These are phyloP conservation scores for Tylochromis polylepis DNA, from an alignment of 2,113 vertebrate species.

Conservation along the genomic window DNA sequence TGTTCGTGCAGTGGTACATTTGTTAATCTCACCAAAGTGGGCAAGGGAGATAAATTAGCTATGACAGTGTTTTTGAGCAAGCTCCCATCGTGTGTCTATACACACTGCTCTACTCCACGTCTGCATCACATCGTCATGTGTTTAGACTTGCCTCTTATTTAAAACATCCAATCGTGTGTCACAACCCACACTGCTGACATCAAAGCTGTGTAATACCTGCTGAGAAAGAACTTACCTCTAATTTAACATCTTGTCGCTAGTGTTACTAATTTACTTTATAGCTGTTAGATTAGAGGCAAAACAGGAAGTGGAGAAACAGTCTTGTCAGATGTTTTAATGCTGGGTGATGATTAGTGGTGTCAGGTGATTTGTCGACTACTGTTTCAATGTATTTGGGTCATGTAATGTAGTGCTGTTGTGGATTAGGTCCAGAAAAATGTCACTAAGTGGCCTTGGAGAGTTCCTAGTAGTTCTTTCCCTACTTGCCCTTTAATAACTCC, in stretches of 20 bases:
- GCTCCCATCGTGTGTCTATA: background rate
- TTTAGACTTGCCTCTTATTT: constrained; percentile 20
- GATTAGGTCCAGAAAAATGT: background rate
- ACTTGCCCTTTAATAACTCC: constrained; percentile 22
- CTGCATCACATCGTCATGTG: background rate
- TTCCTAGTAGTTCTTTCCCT: constrained; percentile 11
- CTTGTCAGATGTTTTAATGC: background rate
- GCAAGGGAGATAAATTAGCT: background rate
- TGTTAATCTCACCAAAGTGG: background rate
- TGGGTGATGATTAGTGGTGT: background rate
- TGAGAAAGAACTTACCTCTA: constrained; percentile 14
- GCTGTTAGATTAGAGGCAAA: constrained; percentile 31
- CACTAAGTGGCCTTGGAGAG: background rate
- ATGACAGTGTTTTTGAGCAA: background rate
- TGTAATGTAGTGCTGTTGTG: background rate
- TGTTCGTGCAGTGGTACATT: background rate
- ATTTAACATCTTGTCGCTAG: constrained; percentile 7
- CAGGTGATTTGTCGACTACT: background rate
- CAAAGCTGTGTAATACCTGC: constrained; percentile 4
- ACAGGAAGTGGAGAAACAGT: constrained; percentile 15
- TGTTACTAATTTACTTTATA: constrained; percentile 28
- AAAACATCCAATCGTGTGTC: background rate
- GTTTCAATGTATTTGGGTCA: background rate
- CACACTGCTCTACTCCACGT: background rate
- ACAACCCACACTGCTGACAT: background rate